Conservation (phyloP, 2,113 vertebrate genomes). For the Hoplias malabaricus region DNA sequence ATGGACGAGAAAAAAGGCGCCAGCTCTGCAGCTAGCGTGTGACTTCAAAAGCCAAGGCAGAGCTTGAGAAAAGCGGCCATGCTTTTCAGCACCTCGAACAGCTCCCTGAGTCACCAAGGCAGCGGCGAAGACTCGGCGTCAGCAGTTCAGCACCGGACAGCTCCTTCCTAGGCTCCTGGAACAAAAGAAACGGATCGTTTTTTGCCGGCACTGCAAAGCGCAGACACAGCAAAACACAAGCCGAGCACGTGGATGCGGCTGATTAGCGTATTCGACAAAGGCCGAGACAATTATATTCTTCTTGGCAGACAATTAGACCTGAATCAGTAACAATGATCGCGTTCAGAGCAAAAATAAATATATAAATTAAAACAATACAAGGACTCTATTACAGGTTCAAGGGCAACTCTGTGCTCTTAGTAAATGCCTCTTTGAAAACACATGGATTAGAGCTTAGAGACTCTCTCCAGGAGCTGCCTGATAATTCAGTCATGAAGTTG, state of each 20-base stretch:
- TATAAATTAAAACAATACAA: too few species aligned
- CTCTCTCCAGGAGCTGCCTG: neutral
- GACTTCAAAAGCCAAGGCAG: neutral
- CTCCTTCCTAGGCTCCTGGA: conserved; percentile 8
- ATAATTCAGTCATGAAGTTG: too few species aligned
- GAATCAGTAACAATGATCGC: conserved; percentile 28
- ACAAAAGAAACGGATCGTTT: conserved; percentile 25
- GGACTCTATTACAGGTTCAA: conserved; percentile 15
- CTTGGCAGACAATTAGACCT: conserved; percentile 14
- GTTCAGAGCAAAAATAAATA: conserved; percentile 11
- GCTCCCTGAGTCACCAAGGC: conserved; percentile 7
- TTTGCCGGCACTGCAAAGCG: neutral
- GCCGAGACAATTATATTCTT: neutral
- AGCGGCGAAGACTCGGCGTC: neutral
- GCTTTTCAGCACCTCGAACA: neutral
- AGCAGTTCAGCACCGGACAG: conserved; percentile 23
- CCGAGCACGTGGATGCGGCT: neutral
- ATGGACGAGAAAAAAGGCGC: conserved; percentile 21
- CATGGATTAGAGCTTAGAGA: neutral
- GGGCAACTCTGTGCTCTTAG: neutral
- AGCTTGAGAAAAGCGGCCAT: neutral
- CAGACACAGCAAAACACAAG: conserved; percentile 9
- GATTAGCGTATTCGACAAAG: conserved; percentile 1
- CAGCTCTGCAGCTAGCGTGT: conserved; percentile 21
- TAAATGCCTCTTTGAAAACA: neutral